Percentiles rank a stretch among this genome's conserved stretches.
Evolutionary conservation across 2,888 invertebrate species (phyloP).

Genomic region (Papilio demoleus): DNA sequence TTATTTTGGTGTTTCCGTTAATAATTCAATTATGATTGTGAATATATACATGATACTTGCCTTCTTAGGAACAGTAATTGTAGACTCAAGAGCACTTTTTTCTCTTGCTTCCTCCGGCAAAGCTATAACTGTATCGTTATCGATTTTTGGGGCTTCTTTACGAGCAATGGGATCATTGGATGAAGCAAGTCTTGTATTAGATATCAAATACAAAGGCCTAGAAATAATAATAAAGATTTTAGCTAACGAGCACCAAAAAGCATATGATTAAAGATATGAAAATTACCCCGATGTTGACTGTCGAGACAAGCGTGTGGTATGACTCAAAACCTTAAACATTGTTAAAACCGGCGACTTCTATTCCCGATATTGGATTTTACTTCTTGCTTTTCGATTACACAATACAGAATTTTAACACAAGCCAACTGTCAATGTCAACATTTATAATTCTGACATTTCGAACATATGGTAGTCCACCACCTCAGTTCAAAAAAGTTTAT

Average conservation of each 20-base stretch:
- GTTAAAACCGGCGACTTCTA: neutral
- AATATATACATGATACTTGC: constrained; percentile 62
- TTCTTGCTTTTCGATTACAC: constrained; percentile 35
- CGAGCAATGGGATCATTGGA: constrained; percentile 55
- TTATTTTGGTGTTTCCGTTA: neutral
- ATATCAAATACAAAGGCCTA: constrained; percentile 64
- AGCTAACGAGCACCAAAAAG: neutral
- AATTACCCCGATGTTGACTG: constrained; percentile 62
- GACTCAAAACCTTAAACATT: constrained; percentile 67
- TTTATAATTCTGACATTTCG: neutral
- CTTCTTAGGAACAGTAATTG: constrained; percentile 82
- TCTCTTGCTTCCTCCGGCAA: constrained; percentile 78
- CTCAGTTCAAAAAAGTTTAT: neutral
- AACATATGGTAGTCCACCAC: neutral
- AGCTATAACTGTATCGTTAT: constrained; percentile 74
- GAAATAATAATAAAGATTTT: constrained; percentile 56
- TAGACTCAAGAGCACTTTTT: constrained; percentile 70
- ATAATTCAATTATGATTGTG: neutral
- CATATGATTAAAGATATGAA: neutral
- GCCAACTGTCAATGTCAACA: constrained; percentile 4
- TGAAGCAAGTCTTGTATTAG: constrained; percentile 47
- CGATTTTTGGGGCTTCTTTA: constrained; percentile 79
- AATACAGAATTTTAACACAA: constrained; percentile 16
- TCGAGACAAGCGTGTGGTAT: constrained; percentile 57
- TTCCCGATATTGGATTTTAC: constrained; percentile 28